These are phyloP conservation scores for Vultur gryphus DNA, from an alignment of 2,797 vertebrate species.

Conservation along the genomic window DNA sequence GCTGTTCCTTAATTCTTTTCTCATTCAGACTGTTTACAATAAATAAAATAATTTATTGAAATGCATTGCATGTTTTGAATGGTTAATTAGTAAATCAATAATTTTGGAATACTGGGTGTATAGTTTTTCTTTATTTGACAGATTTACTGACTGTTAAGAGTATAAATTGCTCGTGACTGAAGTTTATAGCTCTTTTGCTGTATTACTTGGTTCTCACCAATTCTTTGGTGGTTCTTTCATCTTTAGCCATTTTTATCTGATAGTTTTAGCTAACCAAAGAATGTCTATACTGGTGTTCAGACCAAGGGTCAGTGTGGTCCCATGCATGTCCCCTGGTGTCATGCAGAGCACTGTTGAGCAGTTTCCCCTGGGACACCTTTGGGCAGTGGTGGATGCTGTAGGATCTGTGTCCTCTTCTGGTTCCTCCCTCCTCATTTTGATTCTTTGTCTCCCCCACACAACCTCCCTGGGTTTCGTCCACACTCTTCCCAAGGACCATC, in stretches of 20 bases:
- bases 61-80: background rate
- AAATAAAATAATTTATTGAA: background rate
- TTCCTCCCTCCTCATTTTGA: background rate
- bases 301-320: background rate
- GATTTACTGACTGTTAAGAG: background rate
- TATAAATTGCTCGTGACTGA: background rate
- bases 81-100: background rate
- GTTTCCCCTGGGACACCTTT: background rate
- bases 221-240: background rate
- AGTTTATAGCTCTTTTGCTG: background rate
- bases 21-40: background rate
- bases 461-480: background rate
- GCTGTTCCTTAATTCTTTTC: background rate
- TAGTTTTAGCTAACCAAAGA: background rate
- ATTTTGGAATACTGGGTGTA: background rate
- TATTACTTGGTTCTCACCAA: background rate
- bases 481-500: background rate
- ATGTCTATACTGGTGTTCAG: background rate
- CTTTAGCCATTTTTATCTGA: background rate
- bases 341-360: fast-evolving
- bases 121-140: background rate
- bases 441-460: background rate
- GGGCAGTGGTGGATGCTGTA: background rate
- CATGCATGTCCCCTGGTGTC: background rate
- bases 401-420: background rate